phyloP scores from a whole-genome alignment of 2,888 invertebrate genomes.

The Clepsis dumicolana region DNA sequence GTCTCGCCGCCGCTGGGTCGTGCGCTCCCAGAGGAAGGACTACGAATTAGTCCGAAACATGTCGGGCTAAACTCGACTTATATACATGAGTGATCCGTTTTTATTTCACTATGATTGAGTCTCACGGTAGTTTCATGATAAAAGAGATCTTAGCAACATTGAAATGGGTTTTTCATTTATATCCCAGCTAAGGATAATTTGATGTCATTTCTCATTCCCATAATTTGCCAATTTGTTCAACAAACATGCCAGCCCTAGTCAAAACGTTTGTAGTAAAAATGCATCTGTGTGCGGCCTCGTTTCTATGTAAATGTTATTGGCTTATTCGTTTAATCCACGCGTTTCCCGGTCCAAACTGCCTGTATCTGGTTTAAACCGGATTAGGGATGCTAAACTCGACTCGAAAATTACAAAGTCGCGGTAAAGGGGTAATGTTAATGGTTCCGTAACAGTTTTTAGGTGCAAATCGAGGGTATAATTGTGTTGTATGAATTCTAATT shows the following conservation, averaged over 20 bases:
- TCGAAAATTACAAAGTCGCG: conserved; percentile 52
- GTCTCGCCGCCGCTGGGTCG: no score
- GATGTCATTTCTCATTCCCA: no score
- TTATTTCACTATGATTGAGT: no score
- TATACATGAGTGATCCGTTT: no score
- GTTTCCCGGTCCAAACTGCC: conserved; percentile 72
- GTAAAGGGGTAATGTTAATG: conserved; percentile 40
- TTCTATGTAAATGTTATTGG: conserved; percentile 83
- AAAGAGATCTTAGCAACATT: no score
- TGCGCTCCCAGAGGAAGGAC: no score
- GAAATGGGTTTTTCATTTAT: no score
- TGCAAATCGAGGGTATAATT: conserved; percentile 34
- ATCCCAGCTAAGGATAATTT: no score
- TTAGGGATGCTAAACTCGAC: conserved; percentile 70
- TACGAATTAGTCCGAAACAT: no score
- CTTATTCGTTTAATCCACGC: conserved; percentile 79
- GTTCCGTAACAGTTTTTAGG: conserved; percentile 46
- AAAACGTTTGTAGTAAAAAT: conserved; percentile 62
- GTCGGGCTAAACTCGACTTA: no score
- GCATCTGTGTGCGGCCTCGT: conserved; percentile 70
- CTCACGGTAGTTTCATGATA: no score
- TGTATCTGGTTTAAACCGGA: conserved; percentile 76
- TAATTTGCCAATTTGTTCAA: conserved; percentile 1
- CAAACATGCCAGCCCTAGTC: conserved; percentile 31
- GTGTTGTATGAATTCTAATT: conserved; percentile 15